Conservation (phyloP, 1,140 invertebrate species). For the Sycophaga agraensis region DNA sequence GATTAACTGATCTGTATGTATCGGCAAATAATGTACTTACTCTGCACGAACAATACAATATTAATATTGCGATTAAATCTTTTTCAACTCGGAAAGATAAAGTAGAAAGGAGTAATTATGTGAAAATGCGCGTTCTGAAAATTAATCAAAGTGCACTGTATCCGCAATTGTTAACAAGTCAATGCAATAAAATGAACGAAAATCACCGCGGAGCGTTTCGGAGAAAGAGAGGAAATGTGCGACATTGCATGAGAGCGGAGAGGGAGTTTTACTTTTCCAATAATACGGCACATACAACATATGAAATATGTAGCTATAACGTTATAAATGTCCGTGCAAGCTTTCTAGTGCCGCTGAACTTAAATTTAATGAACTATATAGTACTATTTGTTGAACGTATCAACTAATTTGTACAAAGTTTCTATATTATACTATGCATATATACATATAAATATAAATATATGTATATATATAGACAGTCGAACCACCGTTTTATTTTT, state of each 20-base stretch:
- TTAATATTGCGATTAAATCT: too few species aligned
- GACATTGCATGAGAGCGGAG: constrained; percentile 1
- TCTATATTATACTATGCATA: constrained; percentile 5
- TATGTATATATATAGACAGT: constrained; percentile 13
- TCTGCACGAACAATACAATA: too few species aligned
- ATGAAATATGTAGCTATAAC: constrained; percentile 37
- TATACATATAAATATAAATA: neutral
- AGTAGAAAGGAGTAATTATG: too few species aligned
- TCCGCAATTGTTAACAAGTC: too few species aligned
- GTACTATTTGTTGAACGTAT: constrained; percentile 11
- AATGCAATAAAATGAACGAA: neutral
- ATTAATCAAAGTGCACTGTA: too few species aligned
- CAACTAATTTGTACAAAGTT: constrained; percentile 27
- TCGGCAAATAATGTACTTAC: too few species aligned
- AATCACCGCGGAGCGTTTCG: neutral
- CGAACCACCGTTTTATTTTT: constrained; percentile 29
- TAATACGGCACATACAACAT: constrained; percentile 16
- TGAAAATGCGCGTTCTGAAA: too few species aligned
- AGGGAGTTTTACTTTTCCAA: constrained; percentile 14
- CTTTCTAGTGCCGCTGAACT: constrained; percentile 55
- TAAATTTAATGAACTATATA: constrained; percentile 19
- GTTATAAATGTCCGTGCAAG: constrained; percentile 53
- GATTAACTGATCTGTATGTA: too few species aligned
- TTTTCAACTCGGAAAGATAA: too few species aligned
- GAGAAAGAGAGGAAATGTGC: constrained; percentile 12